Base-by-base conservation (phyloP, 2,113 vertebrate species). In the Elaphurus davidianus region DNA sequence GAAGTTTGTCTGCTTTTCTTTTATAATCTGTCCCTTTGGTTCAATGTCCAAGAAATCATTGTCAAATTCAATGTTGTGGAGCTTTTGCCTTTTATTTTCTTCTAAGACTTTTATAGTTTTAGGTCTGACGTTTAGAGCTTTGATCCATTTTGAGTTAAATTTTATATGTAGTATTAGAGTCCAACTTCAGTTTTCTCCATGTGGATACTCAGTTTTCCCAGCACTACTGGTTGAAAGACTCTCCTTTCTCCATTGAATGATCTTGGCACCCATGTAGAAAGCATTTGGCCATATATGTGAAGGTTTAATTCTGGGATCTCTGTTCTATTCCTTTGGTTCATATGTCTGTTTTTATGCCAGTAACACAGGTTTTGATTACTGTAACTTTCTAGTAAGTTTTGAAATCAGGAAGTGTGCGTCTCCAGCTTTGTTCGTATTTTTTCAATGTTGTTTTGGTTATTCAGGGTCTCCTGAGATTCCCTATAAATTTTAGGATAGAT, bases 341-440 rank as follows among this genome's bases (percentile, higher is more conserved):
- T 36, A 15, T 83, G 33, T 83, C 60, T 96, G 84, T 59, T 82
- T 87, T 74, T 71, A 92, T 88, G 59, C 52, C 76, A 71, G 43
- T 30, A 84, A 54, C 52, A 95, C 62, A 40, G 36, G 59, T 87
- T 96, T 82, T 88, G 60, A 74, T 92, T 82, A 96, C 43, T 60
- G 7, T 59, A 92, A 43, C 60, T 92, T 88, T 92, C 90, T 88
- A 91, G 67, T 92, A 59, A 92, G 60, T 82, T 92, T 92, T 88
- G 19, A 83, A 59, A 88, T 74, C 60, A 82, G n/a, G 59, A 82
- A 81, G 17, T 67, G 15, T 71, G 74, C 40, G 59, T 92, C 52
- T 55, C 28, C 55, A 88, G 60, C 60, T 82, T 50, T 87, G 74
- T 88, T 88, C 60, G 19, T 71, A 10, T 83, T 96, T 92, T 92